Evolutionary conservation across 1,140 invertebrate genomes (phyloP), one percentile per base, ranked within the genome.

Genomic region (Drosophila navojoa): DNA sequence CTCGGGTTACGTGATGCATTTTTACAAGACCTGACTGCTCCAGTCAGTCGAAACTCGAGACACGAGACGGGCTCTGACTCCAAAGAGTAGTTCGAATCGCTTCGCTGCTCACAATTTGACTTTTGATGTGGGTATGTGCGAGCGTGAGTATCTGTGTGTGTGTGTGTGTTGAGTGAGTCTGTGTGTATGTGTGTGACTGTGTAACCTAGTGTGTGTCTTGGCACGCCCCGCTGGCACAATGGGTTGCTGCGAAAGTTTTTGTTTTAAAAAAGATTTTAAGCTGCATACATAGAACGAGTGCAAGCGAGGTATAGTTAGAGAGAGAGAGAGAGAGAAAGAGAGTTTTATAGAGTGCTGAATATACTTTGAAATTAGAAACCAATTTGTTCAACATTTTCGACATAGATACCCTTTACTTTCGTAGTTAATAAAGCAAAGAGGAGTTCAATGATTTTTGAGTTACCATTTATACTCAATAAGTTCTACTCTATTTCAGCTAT

Each of bases 1-100:
- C 76, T 76, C 49, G 64, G 71, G 45, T 66, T 82, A 86, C 82
- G 82, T 86, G 82, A 87, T 86, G 82, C 82, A 86, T 86, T 86
- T 82, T 79, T 77, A 47, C 57, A 59, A 15, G 62, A 62, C 82
- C 77, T 32, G 32, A 38, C 1, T 81, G 64, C 55, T 52, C 11
- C 66, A 42, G 16, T 40, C 52, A 54, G 69, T 52, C 35, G 35
- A 72, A 59, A 73, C 55, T 64, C 45, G 35, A 29, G 27, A 29
- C 19, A 2, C 32, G 32, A 32, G 32, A 69, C 45, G 35, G 25
- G 38, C 32, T 19, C 19, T 29, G 45, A n/a, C 5, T 60, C 72
- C 67, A 85, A 11, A 4, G 35, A 38, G 35, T 85, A 82, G 62
- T 79, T 76, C 45, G 59, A 55, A 44, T 66, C 60, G 77, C 72